phyloP scores from a whole-genome alignment of 2,797 vertebrate species.

The Ptychobarbus kaznakovi region DNA sequence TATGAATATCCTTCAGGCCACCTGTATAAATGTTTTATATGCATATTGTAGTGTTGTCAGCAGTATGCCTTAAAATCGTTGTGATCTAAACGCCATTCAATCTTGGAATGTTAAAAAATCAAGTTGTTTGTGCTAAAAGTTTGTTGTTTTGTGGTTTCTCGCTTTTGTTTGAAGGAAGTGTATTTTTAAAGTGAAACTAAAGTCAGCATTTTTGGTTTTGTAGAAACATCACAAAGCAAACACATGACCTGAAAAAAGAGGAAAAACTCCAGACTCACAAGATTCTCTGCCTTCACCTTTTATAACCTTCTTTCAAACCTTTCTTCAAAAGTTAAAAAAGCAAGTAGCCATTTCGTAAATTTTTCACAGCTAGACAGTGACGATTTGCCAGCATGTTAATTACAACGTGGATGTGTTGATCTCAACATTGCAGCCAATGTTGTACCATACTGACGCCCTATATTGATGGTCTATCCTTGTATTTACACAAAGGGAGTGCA shows the following conservation, averaged over 20 bases:
- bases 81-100: background rate
- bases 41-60: background rate
- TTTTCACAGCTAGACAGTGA: background rate
- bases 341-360: background rate
- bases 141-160: background rate
- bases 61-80: background rate
- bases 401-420: background rate
- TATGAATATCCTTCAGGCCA: background rate
- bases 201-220: background rate
- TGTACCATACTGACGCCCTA: background rate
- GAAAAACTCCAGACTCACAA: constrained; percentile 2
- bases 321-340: background rate
- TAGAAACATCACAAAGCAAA: constrained; percentile 22
- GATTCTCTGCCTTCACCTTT: background rate
- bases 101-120: background rate
- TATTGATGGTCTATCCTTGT: background rate
- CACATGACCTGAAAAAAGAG: constrained; percentile 47
- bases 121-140: background rate
- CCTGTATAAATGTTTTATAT: background rate
- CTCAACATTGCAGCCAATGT: background rate
- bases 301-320: background rate
- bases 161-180: background rate
- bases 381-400: background rate
- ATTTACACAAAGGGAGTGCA: constrained; percentile 50
- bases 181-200: background rate